These are phyloP conservation scores for Drosophila limbata DNA, from an alignment of 2,888 invertebrate species.

Conservation along the genomic window DNA sequence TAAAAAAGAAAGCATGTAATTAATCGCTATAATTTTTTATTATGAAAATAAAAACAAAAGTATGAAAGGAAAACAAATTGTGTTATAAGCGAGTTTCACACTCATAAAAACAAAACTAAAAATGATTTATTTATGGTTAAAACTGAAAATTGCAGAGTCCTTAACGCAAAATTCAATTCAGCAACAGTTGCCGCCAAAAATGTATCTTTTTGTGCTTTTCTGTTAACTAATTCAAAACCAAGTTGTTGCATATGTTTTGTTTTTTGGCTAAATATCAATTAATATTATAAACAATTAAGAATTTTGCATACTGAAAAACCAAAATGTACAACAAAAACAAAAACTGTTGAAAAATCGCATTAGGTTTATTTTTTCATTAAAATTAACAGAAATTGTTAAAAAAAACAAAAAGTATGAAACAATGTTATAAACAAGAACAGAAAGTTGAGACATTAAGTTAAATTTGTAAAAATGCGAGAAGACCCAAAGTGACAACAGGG, in stretches of 20 bases:
- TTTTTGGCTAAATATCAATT: constrained; percentile 41
- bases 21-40: constrained; percentile 74
- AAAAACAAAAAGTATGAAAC: constrained; percentile 27
- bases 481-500: background rate
- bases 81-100: constrained; percentile 56
- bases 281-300: constrained; percentile 41
- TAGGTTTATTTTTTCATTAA: constrained; percentile 25
- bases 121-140: constrained; percentile 29
- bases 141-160: constrained; percentile 7
- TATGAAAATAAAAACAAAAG: constrained; percentile 73
- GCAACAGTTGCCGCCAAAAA: constrained; percentile 33
- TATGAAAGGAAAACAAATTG: constrained; percentile 57
- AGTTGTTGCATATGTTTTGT: constrained; percentile 40
- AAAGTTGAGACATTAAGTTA: constrained; percentile 44
- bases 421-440: constrained; percentile 19
- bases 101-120: constrained; percentile 17
- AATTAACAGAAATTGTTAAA: constrained; percentile 60
- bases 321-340: constrained; percentile 63
- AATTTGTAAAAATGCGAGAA: constrained; percentile 17
- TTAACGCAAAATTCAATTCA: constrained; percentile 7
- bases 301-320: constrained; percentile 58
- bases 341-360: constrained; percentile 41
- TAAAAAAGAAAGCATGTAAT: constrained; percentile 63
- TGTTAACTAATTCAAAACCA: constrained; percentile 36
- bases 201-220: constrained; percentile 39